Base-by-base conservation (phyloP, 1,140 invertebrate genomes). In the Cydia fagiglandana region DNA sequence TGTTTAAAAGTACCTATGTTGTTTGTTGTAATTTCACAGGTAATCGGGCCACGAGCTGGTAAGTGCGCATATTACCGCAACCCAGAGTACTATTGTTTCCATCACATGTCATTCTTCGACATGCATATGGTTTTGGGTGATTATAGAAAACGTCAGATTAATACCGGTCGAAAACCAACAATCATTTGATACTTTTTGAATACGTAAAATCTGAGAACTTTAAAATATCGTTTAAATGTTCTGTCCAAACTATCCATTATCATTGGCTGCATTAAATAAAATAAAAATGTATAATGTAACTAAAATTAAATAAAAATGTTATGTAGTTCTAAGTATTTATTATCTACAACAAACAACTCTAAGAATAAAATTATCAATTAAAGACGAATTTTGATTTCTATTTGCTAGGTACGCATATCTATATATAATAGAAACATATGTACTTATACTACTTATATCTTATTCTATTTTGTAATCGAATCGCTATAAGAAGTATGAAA, bases 11-110 rank as follows among this genome's bases (percentile, higher is more conserved):
- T 34, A 34, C 34, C 4, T 41, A 41, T 41, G 7, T 41, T 41
- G 38, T 41, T 41, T 41, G 2, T 41, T 41, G n/a, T 50, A 50
- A n/a, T 76, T 73, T 85, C 2, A 38, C 76, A 91, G 89, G 47
- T 81, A 9, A 82, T 90, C 7, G 79, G 79, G 9, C 77, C 73
- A 9, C 66, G 64, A 6, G 79, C 76, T 28, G 75, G 77, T 24
- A 80, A 80, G 61, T 70, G 68, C 66, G 41, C 56, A 5, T 12
- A 68, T 15, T 80, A 80, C 38, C 76, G 76, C 34, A 78, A 80
- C 41, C 77, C 77, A 1, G 79, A 80, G 47, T 80, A 80, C 61
- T 78, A 77, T 41, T 70, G 73, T 17, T 80, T 74, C 64, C 79
- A 80, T 64, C 66, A 80, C 30, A 75, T 77, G 75, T 68, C 77